phyloP scores from a whole-genome alignment of 2,113 vertebrate genomes.

The Pollachius pollachius region DNA sequence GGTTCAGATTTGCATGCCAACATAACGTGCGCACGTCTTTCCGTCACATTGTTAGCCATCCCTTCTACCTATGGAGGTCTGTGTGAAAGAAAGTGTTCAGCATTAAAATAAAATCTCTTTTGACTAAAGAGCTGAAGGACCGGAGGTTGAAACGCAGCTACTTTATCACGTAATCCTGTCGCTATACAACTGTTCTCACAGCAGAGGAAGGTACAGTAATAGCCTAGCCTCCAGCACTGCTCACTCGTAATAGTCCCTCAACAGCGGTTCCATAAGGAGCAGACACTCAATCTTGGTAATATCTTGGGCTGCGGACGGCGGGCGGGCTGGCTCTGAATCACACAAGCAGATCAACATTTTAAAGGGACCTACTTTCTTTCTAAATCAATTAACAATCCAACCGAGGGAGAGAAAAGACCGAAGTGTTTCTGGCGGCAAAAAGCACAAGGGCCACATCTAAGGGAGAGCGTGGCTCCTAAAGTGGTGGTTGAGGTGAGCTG shows the following conservation, averaged over 20 bases:
- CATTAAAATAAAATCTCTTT: constrained; percentile 31
- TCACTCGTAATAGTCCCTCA: constrained; percentile 43
- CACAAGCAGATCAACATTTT: constrained; percentile 40
- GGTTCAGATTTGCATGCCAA: too few species aligned
- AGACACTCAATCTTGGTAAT: constrained; percentile 54
- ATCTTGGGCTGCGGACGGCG: constrained; percentile 41
- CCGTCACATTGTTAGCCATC: neutral
- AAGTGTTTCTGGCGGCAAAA: constrained; percentile 22
- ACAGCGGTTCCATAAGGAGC: constrained; percentile 7
- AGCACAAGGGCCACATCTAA: constrained; percentile 30
- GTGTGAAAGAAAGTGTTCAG: constrained; percentile 21
- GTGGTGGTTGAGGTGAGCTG: constrained; percentile 17
- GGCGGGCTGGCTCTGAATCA: neutral
- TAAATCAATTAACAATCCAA: constrained; percentile 48
- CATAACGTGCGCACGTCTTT: neutral
- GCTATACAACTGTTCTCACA: constrained; percentile 12
- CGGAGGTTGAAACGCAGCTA: constrained; percentile 43
- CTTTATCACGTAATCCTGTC: too few species aligned
- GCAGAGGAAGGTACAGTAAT: neutral
- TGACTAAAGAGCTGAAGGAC: constrained; percentile 29
- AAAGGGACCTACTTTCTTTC: constrained; percentile 34
- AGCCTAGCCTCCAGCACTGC: constrained; percentile 25
- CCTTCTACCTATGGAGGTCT: constrained; percentile 1
- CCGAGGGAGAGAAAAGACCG: constrained; percentile 32
- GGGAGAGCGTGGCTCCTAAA: constrained; percentile 22